Evolutionary conservation across 1,140 invertebrate species (phyloP).

Genomic region (Solenopsis invicta): DNA sequence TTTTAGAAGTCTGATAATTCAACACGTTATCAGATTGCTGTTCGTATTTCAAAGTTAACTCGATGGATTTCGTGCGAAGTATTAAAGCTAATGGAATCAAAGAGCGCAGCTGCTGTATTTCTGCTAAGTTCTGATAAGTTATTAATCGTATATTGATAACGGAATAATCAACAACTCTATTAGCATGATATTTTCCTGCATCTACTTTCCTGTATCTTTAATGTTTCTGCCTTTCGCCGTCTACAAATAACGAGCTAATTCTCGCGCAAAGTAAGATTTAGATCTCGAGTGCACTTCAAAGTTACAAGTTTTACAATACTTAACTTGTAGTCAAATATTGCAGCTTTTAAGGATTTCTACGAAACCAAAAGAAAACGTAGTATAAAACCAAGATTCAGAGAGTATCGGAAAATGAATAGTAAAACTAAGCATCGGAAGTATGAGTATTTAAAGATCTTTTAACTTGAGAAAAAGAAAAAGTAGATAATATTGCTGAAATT

Average conservation of each 20-base stretch:
- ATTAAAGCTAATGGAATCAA: slow-evolving; percentile 18
- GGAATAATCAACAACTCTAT: slow-evolving; percentile 33
- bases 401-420: slow-evolving; percentile 36
- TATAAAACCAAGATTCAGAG: background rate
- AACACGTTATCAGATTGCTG: background rate
- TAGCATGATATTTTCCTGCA: slow-evolving; percentile 8
- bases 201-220: slow-evolving; percentile 3
- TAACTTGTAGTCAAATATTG: slow-evolving; percentile 13
- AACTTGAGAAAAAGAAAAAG: background rate
- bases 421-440: background rate
- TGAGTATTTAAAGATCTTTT: background rate
- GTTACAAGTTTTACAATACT: background rate
- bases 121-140: slow-evolving; percentile 21
- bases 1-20: slow-evolving; percentile 3
- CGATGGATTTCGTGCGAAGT: background rate
- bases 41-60: slow-evolving; percentile 20
- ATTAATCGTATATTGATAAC: background rate
- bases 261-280: background rate
- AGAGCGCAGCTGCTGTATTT: background rate
- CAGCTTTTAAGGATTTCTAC: background rate
- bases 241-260: slow-evolving; percentile 17
- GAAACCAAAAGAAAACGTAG: background rate
- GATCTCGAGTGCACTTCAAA: slow-evolving; percentile 19
- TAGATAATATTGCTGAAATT: background rate
- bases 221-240: background rate